phyloP scores from a whole-genome alignment of 2,797 vertebrate genomes.

The Danio kyathit region DNA sequence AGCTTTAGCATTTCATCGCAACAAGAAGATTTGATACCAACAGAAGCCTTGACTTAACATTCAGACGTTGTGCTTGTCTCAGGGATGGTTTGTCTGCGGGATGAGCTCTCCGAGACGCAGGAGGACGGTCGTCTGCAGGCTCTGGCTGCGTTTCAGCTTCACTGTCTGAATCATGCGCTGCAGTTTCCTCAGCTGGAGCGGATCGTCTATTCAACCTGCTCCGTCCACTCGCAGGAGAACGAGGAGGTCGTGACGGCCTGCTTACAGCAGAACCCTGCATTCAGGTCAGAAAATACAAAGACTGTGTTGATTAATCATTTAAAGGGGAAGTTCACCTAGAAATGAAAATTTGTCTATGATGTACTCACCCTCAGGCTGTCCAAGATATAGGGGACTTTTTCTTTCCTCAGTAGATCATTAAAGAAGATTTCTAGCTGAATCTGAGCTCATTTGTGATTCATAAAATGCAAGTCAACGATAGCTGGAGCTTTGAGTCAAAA shows the following conservation, averaged over 20 bases:
- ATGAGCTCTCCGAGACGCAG: constrained; percentile 50
- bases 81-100: constrained; percentile 86
- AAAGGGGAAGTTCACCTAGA: too few species aligned
- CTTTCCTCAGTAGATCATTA: too few species aligned
- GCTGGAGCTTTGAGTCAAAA: too few species aligned
- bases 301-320: neutral
- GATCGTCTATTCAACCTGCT: constrained; percentile 94
- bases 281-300: constrained; percentile 79
- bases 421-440: too few species aligned
- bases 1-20: too few species aligned
- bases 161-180: constrained; percentile 84
- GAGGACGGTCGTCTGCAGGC: constrained; percentile 79
- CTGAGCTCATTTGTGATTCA: too few species aligned
- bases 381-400: too few species aligned
- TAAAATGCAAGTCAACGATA: too few species aligned
- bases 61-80: constrained; percentile 1
- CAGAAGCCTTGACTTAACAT: too few species aligned
- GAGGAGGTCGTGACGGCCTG: constrained; percentile 86
- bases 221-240: constrained; percentile 89
- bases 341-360: too few species aligned
- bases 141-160: constrained; percentile 88
- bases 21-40: too few species aligned
- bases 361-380: too few species aligned
- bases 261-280: constrained; percentile 78
- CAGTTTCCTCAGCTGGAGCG: constrained; percentile 84